Percentiles rank a stretch among this genome's conserved stretches.
These are phyloP conservation scores for Papilio helenus DNA, from an alignment of 1,140 invertebrate species.

Conservation along the genomic window DNA sequence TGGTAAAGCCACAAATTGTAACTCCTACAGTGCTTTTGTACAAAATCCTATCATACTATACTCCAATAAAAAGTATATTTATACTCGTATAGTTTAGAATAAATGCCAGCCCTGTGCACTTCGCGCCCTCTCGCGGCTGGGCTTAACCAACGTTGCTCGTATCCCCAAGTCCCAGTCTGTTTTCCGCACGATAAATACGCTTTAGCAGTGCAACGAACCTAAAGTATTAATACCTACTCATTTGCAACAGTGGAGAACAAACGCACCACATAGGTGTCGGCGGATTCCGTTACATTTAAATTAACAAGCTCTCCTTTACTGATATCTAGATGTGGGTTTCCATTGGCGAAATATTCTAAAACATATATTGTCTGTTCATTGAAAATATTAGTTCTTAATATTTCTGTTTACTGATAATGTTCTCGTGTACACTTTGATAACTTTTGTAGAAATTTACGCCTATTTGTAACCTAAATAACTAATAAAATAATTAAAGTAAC, in stretches of 20 bases:
- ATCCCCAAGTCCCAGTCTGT: conserved; percentile 49
- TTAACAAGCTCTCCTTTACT: conserved; percentile 8
- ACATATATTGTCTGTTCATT: too few relatives aligned
- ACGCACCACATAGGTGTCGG: conserved; percentile 10
- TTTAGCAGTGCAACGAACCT: conserved; percentile 41
- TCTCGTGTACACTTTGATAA: too few relatives aligned
- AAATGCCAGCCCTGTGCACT: conserved; percentile 19
- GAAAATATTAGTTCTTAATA: too few relatives aligned
- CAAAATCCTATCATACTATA: background rate
- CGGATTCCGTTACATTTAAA: background rate
- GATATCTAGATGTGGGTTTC: background rate
- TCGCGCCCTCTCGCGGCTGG: conserved; percentile 36
- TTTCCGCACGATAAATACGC: conserved; percentile 49
- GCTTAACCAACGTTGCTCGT: conserved; percentile 52
- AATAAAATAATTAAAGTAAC: too few relatives aligned
- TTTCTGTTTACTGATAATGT: too few relatives aligned
- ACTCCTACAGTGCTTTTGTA: too few relatives aligned
- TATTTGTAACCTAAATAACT: too few relatives aligned
- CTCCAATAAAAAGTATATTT: background rate
- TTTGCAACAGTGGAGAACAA: conserved; percentile 33
- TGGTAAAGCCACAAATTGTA: too few relatives aligned
- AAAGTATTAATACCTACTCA: conserved; percentile 36
- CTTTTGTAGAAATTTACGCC: too few relatives aligned
- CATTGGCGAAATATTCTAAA: background rate
- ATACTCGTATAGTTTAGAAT: background rate